Evolutionary conservation across 2,888 invertebrate species (phyloP).

Genomic region (Pseudococcus viburni): DNA sequence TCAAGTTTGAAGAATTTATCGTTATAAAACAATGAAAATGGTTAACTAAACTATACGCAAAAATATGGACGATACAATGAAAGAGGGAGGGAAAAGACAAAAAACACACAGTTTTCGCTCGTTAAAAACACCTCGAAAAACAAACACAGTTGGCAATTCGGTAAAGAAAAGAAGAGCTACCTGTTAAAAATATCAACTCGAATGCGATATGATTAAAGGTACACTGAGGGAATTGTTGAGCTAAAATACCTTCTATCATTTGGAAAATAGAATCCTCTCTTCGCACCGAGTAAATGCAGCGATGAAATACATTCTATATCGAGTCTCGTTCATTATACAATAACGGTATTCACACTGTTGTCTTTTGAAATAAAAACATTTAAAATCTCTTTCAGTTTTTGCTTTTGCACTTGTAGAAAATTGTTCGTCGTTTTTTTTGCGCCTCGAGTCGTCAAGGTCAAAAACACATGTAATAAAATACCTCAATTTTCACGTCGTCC

Average conservation of each 20-base stretch:
- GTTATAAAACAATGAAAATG: neutral
- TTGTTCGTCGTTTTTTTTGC: neutral
- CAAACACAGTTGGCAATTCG: conserved; percentile 12
- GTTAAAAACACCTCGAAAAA: conserved; percentile 11
- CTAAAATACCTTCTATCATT: conserved; percentile 39
- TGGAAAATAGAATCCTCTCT: neutral
- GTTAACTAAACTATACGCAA: neutral
- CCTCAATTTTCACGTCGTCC: neutral
- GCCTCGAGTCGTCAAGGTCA: neutral
- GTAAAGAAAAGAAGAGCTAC: neutral
- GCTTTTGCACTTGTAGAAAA: neutral
- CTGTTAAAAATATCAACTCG: conserved; percentile 31
- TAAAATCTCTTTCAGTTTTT: neutral
- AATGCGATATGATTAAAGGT: neutral
- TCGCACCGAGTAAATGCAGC: neutral
- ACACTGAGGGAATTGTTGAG: neutral
- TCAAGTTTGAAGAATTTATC: neutral
- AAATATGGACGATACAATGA: neutral
- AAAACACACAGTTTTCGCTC: conserved; percentile 4
- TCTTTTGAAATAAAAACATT: neutral
- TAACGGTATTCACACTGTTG: neutral
- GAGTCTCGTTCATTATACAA: neutral
- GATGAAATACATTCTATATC: conserved; percentile 7
- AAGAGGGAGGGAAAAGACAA: neutral
- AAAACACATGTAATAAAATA: conserved; percentile 9